A percentile compares a stretch with the other conserved stretches of the same genome.
Evolutionary conservation across 2,888 invertebrate genomes (phyloP).

Genomic region (Pasiphila rectangulata): DNA sequence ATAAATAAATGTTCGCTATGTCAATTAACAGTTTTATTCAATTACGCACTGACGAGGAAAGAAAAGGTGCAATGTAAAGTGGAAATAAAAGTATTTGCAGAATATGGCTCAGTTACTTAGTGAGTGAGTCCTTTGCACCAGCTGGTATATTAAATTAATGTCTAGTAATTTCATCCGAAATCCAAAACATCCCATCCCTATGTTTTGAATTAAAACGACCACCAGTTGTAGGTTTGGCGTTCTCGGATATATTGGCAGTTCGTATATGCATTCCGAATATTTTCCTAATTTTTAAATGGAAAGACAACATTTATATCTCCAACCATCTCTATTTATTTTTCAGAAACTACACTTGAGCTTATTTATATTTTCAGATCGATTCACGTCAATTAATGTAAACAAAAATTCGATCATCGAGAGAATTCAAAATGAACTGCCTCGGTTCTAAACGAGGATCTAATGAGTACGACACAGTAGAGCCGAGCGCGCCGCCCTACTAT

Average conservation of each 20-base stretch:
- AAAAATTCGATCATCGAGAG: background rate
- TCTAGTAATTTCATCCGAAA: background rate
- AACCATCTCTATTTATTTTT: too few relatives aligned
- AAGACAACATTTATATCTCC: too few relatives aligned
- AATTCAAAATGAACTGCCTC: constrained; percentile 63
- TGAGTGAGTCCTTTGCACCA: too few relatives aligned
- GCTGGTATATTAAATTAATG: too few relatives aligned
- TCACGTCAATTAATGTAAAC: background rate
- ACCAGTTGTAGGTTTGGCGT: background rate
- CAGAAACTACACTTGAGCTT: too few relatives aligned
- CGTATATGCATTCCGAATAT: too few relatives aligned
- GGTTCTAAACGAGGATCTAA: constrained; percentile 48
- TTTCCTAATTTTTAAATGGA: too few relatives aligned
- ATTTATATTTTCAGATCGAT: background rate
- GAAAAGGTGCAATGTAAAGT: too few relatives aligned
- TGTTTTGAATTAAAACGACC: background rate
- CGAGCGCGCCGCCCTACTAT: constrained; percentile 58
- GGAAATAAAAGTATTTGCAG: too few relatives aligned
- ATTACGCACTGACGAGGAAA: constrained; percentile 3
- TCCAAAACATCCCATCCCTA: background rate
- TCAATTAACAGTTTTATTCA: constrained; percentile 9
- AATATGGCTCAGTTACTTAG: too few relatives aligned
- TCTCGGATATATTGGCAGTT: too few relatives aligned
- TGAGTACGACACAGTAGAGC: constrained; percentile 49
- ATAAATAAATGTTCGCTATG: constrained; percentile 3